Evolutionary conservation across 2,888 invertebrate species (phyloP), one percentile per base, ranked within the genome.

Genomic region (Saturnia japonica): DNA sequence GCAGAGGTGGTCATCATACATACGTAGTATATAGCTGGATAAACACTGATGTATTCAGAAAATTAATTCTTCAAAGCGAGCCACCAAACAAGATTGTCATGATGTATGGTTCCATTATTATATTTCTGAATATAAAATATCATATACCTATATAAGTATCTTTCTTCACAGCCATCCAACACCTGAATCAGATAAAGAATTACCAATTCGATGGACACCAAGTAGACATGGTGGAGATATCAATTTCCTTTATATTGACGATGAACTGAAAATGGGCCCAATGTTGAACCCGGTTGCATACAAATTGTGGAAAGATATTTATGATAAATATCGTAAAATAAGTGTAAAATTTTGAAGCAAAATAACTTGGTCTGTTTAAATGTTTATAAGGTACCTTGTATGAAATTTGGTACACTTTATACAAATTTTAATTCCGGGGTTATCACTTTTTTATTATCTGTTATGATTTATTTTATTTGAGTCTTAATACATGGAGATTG

Each of bases 271-370:
- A 72, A 86, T 88, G 85, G 85, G 84, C 0, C 70, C 82, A 1
- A 74, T 85, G 67, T 87, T 87, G 2, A 82, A 85, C 68, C 84
- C 82, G 8, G 75, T 82, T 9, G 76, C 81, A 6, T 86, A 83
- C 71, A 68, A 73, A 2, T 70, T 90, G 14, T 90, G 89, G 90
- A 87, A 84, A 71, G 75, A 83, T 70, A 77, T 88, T 42, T 88
- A 89, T 67, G 71, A 69, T 0, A 83, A 81, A 67, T 80, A 83
- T 71, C 75, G 80, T 42, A 74, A 67, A 42, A 45, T 45, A 43
- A 45, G 43, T 45, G 57, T 60, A 28, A 14, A 25, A 14, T 60
- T 14, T 14, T 60, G 2, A 69, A 25, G 34, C 45, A 34, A 34
- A 1, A 57, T 34, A 25, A 22, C 22, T 14, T 3, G 42, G 14